A percentile compares a stretch with the other conserved stretches of the same genome.
phyloP scores from a whole-genome alignment of 1,140 invertebrate species.

The Nymphalis io region DNA sequence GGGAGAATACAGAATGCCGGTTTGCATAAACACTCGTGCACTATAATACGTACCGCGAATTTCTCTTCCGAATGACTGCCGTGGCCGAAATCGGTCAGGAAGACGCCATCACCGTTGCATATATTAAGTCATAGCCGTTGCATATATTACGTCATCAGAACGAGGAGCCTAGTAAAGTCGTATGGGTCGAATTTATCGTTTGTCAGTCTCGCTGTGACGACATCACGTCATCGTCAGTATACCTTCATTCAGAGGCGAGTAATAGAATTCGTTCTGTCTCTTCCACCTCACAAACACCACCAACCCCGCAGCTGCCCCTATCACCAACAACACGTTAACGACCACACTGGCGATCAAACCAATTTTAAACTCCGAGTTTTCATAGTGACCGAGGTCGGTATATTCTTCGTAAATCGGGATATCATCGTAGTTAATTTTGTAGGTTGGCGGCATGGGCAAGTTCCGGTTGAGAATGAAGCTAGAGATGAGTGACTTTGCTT shows the following conservation, averaged over 20 bases:
- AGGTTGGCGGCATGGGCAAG: conserved; percentile 36
- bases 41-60: too few relatives aligned
- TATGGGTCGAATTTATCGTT: neutral
- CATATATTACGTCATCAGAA: too few relatives aligned
- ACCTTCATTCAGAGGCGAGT: conserved; percentile 44
- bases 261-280: conserved; percentile 41
- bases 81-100: too few relatives aligned
- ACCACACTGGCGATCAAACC: conserved; percentile 50
- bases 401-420: conserved; percentile 41
- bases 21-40: too few relatives aligned
- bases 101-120: too few relatives aligned
- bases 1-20: too few relatives aligned
- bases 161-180: too few relatives aligned
- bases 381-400: neutral
- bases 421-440: conserved; percentile 23
- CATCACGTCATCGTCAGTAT: conserved; percentile 42
- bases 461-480: conserved; percentile 82
- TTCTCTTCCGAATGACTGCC: too few relatives aligned
- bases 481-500: conserved; percentile 86
- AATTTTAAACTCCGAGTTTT: conserved; percentile 21
- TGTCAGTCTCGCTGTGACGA: neutral
- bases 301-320: conserved; percentile 38
- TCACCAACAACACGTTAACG: conserved; percentile 50
- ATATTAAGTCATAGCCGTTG: neutral
- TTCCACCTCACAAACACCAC: conserved; percentile 46